These are phyloP conservation scores for Orthosia gothica DNA, from an alignment of 2,888 invertebrate species.

Conservation along the genomic window DNA sequence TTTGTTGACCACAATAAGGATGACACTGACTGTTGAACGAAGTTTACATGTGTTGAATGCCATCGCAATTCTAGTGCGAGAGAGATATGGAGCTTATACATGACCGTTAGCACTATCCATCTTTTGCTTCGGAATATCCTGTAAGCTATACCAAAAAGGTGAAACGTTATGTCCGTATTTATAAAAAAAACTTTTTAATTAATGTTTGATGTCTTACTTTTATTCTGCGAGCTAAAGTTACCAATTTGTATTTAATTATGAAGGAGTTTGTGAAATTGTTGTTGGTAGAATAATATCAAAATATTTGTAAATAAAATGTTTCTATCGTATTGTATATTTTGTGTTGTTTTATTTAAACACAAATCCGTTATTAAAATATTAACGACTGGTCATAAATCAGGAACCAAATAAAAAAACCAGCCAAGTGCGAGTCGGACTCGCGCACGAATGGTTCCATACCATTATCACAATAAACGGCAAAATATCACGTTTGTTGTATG, in stretches of 20 bases:
- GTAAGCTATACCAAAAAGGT: background rate
- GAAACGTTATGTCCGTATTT: background rate
- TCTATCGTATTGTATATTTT: background rate
- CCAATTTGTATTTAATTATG: background rate
- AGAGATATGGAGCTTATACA: background rate
- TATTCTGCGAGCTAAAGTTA: background rate
- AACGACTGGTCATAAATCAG: no score
- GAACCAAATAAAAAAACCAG: no score
- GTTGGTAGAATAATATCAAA: background rate
- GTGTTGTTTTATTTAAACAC: background rate
- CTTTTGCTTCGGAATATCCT: background rate
- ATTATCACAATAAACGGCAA: no score
- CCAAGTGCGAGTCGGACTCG: no score
- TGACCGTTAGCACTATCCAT: background rate
- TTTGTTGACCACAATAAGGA: no score
- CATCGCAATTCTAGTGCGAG: no score
- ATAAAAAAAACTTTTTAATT: background rate
- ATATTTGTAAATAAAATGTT: conserved; percentile 11
- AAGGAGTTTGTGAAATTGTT: background rate
- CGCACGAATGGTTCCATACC: no score
- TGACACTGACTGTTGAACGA: no score
- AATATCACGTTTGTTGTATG: no score
- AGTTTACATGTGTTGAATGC: no score
- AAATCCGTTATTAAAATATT: no score
- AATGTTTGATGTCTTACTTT: background rate